phyloP scores from a whole-genome alignment of 2,113 vertebrate species.

The Malurus melanocephalus region DNA sequence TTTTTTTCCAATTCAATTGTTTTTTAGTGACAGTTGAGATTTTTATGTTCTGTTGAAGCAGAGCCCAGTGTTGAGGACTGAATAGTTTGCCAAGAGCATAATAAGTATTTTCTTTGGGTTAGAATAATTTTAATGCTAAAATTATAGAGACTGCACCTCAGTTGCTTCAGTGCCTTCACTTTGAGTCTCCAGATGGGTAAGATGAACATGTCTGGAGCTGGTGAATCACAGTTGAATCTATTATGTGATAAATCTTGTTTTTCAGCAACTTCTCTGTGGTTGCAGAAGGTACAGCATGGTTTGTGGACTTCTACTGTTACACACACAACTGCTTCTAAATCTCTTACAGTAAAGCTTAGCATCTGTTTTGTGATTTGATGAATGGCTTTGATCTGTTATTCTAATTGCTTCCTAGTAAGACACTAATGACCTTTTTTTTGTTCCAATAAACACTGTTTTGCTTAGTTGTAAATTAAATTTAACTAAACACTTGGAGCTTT shows the following conservation, averaged over 20 bases:
- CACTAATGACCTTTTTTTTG: constrained; percentile 78
- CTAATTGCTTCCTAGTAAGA: constrained; percentile 80
- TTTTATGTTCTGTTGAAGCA: background rate
- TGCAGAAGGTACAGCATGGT: constrained; percentile 8
- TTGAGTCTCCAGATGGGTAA: background rate
- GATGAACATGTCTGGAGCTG: background rate
- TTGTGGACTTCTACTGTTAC: constrained; percentile 31
- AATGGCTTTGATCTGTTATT: constrained; percentile 74
- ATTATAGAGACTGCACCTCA: background rate
- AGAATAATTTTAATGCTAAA: background rate
- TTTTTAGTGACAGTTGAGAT: background rate
- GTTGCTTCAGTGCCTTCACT: background rate
- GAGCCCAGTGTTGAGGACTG: background rate
- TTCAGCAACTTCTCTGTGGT: constrained; percentile 12
- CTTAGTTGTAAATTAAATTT: constrained; percentile 78
- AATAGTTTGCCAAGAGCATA: background rate
- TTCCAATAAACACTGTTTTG: constrained; percentile 77
- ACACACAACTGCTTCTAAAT: constrained; percentile 54
- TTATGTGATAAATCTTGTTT: background rate
- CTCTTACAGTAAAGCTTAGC: constrained; percentile 70
- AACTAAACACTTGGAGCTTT: constrained; percentile 69
- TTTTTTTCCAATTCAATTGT: background rate
- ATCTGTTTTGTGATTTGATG: constrained; percentile 79
- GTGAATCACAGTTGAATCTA: background rate
- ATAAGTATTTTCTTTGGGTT: background rate